These are phyloP conservation scores for Papilio xuthus DNA, from an alignment of 1,140 invertebrate genomes.

Conservation along the genomic window DNA sequence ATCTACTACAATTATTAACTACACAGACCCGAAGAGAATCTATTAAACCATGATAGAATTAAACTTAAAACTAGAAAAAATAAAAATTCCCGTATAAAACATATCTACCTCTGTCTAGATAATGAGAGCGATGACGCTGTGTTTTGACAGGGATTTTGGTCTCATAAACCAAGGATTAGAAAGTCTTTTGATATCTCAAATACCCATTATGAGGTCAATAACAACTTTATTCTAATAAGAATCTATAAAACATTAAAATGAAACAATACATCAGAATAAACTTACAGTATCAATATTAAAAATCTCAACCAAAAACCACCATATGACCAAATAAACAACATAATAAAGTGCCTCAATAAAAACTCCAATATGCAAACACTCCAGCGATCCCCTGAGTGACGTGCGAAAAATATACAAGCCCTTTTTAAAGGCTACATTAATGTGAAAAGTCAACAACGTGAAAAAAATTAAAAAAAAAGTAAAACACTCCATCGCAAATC, in stretches of 20 bases:
- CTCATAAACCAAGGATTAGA: too few species aligned
- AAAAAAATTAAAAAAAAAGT: slow-evolving; percentile 29
- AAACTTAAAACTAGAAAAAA: too few species aligned
- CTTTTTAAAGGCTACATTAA: slow-evolving; percentile 23
- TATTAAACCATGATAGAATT: too few species aligned
- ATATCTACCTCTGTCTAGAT: too few species aligned
- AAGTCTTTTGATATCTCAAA: too few species aligned
- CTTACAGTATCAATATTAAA: neutral
- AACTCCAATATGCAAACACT: slow-evolving; percentile 32
- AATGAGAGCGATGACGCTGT: too few species aligned
- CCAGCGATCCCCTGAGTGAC: slow-evolving; percentile 18
- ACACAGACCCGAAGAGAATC: too few species aligned
- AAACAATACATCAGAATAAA: neutral
- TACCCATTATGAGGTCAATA: neutral
- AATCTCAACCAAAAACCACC: slow-evolving; percentile 10
- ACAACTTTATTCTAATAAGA: neutral
- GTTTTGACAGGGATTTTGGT: too few species aligned
- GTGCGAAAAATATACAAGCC: slow-evolving; percentile 31
- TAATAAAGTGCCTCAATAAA: slow-evolving; percentile 21
- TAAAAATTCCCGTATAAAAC: too few species aligned
- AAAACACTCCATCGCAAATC: slow-evolving; percentile 37
- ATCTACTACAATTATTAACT: too few species aligned
- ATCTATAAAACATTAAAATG: neutral
- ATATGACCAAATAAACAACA: slow-evolving; percentile 11
- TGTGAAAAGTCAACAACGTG: slow-evolving; percentile 34